Percentiles rank a stretch among this genome's conserved stretches.
phyloP scores from a whole-genome alignment of 2,888 invertebrate genomes.

The Formica aserva region DNA sequence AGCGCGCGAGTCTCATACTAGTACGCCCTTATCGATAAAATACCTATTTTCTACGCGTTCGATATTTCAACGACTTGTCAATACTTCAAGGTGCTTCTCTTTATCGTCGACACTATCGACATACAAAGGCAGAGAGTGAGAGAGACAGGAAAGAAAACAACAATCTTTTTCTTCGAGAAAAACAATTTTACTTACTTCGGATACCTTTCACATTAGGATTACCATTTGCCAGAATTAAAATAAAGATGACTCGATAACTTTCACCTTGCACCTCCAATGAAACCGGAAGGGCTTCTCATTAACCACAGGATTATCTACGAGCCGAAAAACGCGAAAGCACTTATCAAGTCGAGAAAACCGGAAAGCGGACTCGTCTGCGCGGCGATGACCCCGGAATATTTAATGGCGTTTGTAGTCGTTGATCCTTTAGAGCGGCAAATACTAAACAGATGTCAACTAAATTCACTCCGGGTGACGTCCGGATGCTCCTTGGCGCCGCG shows the following conservation, averaged over 20 bases:
- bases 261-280: neutral
- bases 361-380: constrained; percentile 6
- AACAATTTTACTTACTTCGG: constrained; percentile 1
- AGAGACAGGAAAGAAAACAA: neutral
- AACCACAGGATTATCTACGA: neutral
- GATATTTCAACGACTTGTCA: constrained; percentile 53
- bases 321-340: neutral
- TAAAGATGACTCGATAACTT: constrained; percentile 12
- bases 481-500: constrained; percentile 58
- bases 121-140: neutral
- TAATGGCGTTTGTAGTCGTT: constrained; percentile 54
- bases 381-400: constrained; percentile 48
- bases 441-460: constrained; percentile 68
- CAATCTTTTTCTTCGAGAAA: neutral
- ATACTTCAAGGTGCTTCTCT: constrained; percentile 50
- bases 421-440: constrained; percentile 55
- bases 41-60: constrained; percentile 48
- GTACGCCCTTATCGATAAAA: constrained; percentile 49
- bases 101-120: constrained; percentile 30
- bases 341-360: neutral
- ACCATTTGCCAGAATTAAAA: constrained; percentile 14
- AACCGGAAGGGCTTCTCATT: neutral
- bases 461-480: constrained; percentile 46
- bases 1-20: constrained; percentile 34
- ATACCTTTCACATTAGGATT: neutral